These are phyloP conservation scores for Stichopus horrens DNA, from an alignment of 53 echinoderm and acorn worm genomes.

Conservation along the genomic window DNA sequence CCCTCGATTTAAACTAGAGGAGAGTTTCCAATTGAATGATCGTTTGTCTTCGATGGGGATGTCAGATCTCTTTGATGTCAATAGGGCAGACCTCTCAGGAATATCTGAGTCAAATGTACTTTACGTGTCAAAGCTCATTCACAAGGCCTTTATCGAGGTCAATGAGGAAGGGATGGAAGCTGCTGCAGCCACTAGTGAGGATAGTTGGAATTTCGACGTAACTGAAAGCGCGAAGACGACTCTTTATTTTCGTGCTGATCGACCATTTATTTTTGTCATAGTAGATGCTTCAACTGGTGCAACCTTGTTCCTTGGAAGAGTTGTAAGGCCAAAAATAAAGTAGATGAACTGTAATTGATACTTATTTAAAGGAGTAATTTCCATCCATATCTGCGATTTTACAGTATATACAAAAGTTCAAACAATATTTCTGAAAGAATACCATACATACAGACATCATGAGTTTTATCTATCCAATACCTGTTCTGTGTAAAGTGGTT, in stretches of 20 bases:
- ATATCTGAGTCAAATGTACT: slow-evolving; percentile 58
- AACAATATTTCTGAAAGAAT: too few relatives aligned
- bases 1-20: slow-evolving; percentile 78
- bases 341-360: not conserved
- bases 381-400: too few relatives aligned
- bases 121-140: slow-evolving; percentile 75
- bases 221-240: too few relatives aligned
- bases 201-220: too few relatives aligned
- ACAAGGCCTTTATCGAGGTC: slow-evolving; percentile 90
- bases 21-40: slow-evolving; percentile 61
- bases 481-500: too few relatives aligned
- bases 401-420: too few relatives aligned
- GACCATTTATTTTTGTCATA: slow-evolving; percentile 88
- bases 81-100: slow-evolving; percentile 77
- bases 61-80: slow-evolving; percentile 57
- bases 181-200: too few relatives aligned
- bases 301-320: slow-evolving; percentile 72
- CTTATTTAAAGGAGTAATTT: too few relatives aligned
- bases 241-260: slow-evolving; percentile 75
- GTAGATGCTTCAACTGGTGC: slow-evolving; percentile 55
- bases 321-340: slow-evolving; percentile 46
- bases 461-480: too few relatives aligned
- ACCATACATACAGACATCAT: too few relatives aligned
- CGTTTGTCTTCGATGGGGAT: slow-evolving; percentile 83
- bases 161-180: slow-evolving; percentile 95